Percentiles rank a stretch among this genome's conserved stretches.
These are phyloP conservation scores for Gymnoscopelus microlampas DNA, from an alignment of 2,797 vertebrate species.

Conservation along the genomic window DNA sequence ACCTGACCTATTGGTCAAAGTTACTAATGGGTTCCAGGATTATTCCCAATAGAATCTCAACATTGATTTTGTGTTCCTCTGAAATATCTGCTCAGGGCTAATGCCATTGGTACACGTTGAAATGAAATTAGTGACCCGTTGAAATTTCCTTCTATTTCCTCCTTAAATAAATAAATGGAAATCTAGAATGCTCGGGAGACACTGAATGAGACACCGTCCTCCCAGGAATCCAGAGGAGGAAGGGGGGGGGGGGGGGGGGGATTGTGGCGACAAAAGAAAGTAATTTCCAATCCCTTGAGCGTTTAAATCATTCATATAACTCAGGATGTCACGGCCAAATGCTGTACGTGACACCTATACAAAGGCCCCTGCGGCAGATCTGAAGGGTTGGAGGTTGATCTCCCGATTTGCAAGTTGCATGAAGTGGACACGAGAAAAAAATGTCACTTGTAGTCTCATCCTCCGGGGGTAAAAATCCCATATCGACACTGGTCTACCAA, in stretches of 20 bases:
- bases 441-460: constrained; percentile 5
- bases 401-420: constrained; percentile 52
- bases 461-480: constrained; percentile 39
- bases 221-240: constrained; percentile 48
- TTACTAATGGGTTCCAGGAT: constrained; percentile 90
- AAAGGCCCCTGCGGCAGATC: constrained; percentile 52
- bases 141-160: constrained; percentile 83
- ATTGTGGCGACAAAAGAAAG: constrained; percentile 67
- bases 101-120: constrained; percentile 80
- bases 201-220: constrained; percentile 64
- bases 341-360: constrained; percentile 69
- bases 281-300: constrained; percentile 69
- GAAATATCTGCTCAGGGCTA: constrained; percentile 85
- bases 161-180: constrained; percentile 84
- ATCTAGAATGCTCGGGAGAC: constrained; percentile 73
- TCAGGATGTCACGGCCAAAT: constrained; percentile 63
- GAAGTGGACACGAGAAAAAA: constrained; percentile 52
- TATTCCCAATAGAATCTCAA: constrained; percentile 83
- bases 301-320: constrained; percentile 76
- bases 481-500: constrained; percentile 35
- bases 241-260: constrained; percentile 10
- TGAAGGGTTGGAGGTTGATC: constrained; percentile 38
- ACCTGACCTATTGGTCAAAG: constrained; percentile 90
- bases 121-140: constrained; percentile 87
- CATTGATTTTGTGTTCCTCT: constrained; percentile 87